Conservation (phyloP, 1,140 invertebrate species). For the Papilio glaucus region DNA sequence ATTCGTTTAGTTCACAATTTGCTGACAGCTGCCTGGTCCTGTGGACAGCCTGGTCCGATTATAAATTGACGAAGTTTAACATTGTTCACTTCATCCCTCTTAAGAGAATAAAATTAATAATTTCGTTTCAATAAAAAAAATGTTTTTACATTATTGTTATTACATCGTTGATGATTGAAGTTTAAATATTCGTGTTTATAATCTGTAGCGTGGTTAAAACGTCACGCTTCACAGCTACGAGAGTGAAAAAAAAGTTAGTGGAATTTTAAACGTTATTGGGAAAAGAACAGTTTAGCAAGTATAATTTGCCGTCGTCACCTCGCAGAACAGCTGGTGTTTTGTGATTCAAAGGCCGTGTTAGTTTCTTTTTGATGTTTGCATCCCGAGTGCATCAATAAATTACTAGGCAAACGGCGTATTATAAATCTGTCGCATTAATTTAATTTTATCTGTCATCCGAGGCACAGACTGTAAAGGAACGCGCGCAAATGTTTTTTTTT, state of each 20-base stretch:
- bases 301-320: conserved; percentile 31
- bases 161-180: background rate
- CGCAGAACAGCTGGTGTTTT: conserved; percentile 34
- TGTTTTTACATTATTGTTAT: background rate
- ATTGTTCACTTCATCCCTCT: too few species aligned
- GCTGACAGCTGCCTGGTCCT: too few species aligned
- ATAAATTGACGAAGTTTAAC: too few species aligned
- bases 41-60: too few species aligned
- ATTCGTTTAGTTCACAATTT: too few species aligned
- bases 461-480: conserved; percentile 32
- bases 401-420: conserved; percentile 25
- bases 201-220: background rate
- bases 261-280: conserved; percentile 23
- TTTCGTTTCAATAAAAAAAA: too few species aligned
- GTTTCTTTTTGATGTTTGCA: conserved; percentile 34
- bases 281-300: conserved; percentile 28
- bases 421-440: conserved; percentile 36
- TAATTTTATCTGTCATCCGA: conserved; percentile 32
- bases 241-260: conserved; percentile 1
- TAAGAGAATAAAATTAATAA: too few species aligned
- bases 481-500: conserved; percentile 21
- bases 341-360: conserved; percentile 16
- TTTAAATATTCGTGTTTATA: background rate
- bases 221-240: background rate
- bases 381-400: conserved; percentile 31